Percentiles rank a stretch among this genome's conserved stretches.
phyloP scores from a whole-genome alignment of 1,140 invertebrate species.

The Hycleus cichorii region DNA sequence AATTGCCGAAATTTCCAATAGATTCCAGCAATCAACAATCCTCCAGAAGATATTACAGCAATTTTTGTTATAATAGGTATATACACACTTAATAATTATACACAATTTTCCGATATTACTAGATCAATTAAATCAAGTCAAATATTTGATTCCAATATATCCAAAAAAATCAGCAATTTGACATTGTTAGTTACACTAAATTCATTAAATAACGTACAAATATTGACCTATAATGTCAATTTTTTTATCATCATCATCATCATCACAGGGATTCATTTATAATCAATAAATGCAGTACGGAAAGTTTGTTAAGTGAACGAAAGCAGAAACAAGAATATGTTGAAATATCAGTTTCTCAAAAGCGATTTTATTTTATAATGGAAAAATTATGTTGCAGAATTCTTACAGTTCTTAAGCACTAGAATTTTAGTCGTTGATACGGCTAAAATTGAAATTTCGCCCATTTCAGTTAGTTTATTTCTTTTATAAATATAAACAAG shows the following conservation, averaged over 20 bases:
- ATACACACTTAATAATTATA: slow-evolving; percentile 2
- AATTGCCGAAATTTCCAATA: neutral
- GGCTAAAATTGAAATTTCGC: too few species aligned
- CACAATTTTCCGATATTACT: neutral
- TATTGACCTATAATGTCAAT: slow-evolving; percentile 18
- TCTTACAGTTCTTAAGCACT: slow-evolving; percentile 3
- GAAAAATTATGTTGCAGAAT: neutral
- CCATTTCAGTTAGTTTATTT: neutral
- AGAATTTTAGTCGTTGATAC: neutral
- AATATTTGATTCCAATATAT: neutral
- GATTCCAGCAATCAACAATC: neutral
- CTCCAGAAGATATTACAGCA: slow-evolving; percentile 9
- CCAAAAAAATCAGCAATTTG: neutral
- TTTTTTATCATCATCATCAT: slow-evolving; percentile 18
- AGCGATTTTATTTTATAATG: neutral
- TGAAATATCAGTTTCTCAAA: neutral
- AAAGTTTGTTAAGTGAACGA: neutral
- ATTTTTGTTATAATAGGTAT: slow-evolving; percentile 7
- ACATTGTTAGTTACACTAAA: neutral
- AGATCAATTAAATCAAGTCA: neutral
- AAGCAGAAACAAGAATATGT: neutral
- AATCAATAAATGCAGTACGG: slow-evolving; percentile 11
- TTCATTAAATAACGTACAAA: slow-evolving; percentile 21
- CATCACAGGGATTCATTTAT: slow-evolving; percentile 32
- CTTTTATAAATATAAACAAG: slow-evolving; percentile 7